These are phyloP conservation scores for Dicaeum eximium DNA, from an alignment of 2,113 vertebrate species.

Conservation along the genomic window DNA sequence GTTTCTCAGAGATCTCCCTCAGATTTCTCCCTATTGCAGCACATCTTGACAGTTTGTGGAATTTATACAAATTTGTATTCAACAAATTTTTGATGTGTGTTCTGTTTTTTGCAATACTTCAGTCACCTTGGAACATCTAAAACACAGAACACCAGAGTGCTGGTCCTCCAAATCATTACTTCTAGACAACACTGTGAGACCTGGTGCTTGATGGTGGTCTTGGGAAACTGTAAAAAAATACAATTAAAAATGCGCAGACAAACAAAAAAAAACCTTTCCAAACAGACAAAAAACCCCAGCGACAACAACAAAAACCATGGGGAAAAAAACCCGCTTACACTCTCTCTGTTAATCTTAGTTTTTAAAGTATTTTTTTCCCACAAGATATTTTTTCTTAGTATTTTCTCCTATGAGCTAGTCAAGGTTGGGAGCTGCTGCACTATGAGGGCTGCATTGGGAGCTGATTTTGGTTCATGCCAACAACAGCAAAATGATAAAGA, in stretches of 20 bases:
- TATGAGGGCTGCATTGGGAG: not conserved
- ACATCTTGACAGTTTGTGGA: not conserved
- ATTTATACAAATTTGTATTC: not conserved
- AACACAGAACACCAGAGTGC: not conserved
- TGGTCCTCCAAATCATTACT: not conserved
- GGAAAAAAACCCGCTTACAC: rapidly evolving
- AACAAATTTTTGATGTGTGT: not conserved
- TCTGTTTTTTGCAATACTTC: not conserved
- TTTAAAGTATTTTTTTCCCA: not conserved
- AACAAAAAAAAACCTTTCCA: not conserved
- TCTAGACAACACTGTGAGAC: not conserved
- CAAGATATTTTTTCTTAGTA: not conserved
- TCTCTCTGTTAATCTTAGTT: not conserved
- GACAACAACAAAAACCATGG: not conserved
- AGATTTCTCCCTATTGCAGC: not conserved
- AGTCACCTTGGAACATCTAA: not conserved
- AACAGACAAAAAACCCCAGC: not conserved
- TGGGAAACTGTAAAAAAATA: not conserved
- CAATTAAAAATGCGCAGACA: not conserved
- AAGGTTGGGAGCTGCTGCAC: not conserved
- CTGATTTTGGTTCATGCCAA: not conserved
- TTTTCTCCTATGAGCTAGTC: not conserved
- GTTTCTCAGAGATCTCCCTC: not conserved
- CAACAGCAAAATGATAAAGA: not conserved
- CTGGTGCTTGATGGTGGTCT: not conserved